Conservation (phyloP, 2,113 vertebrate genomes). For the Globicephala melas region DNA sequence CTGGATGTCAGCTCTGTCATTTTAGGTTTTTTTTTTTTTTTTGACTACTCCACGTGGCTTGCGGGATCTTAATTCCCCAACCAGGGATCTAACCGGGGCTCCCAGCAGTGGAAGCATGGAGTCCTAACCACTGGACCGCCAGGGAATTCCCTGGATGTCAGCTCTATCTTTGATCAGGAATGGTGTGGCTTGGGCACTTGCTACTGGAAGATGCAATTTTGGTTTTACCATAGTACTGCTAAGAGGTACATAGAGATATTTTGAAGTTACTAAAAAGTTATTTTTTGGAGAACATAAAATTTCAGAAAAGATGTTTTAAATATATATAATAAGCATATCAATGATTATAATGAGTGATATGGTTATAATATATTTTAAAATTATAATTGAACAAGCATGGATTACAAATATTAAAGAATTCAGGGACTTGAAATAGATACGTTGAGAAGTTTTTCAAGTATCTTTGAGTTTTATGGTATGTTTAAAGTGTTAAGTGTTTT, state of each 20-base stretch:
- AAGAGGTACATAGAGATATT: background rate
- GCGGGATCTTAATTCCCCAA: too few species aligned
- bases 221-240: background rate
- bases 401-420: background rate
- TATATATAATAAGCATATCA: background rate
- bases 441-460: background rate
- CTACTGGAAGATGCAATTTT: constrained; percentile 14
- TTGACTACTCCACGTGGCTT: too few species aligned
- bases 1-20: background rate
- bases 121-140: too few species aligned
- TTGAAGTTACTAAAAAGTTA: background rate
- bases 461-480: constrained; percentile 3
- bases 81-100: too few species aligned
- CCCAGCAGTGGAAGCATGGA: too few species aligned
- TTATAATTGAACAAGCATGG: background rate
- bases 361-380: background rate
- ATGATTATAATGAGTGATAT: background rate
- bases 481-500: background rate
- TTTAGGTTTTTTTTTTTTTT: too few species aligned
- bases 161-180: background rate
- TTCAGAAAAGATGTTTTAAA: constrained; percentile 9
- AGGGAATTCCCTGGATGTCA: background rate
- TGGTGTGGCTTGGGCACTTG: background rate
- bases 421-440: background rate
- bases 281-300: background rate